Conservation (phyloP, 2,797 vertebrate genomes). For the Denticeps clupeoides region DNA sequence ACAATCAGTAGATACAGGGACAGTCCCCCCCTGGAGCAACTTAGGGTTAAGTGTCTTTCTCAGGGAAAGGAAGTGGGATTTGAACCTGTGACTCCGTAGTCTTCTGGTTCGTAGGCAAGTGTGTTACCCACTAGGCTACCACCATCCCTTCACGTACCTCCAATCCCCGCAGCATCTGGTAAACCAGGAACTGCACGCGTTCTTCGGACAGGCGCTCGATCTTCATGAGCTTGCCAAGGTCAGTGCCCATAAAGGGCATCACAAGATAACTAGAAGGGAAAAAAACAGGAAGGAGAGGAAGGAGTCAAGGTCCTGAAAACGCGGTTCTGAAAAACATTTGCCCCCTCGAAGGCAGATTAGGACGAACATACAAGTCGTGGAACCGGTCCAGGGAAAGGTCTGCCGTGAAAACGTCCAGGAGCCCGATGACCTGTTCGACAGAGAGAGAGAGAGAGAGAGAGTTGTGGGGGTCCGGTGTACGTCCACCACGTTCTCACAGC, state of each 20-base stretch:
- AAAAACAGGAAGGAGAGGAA: background rate
- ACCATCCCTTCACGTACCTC: conserved; percentile 62
- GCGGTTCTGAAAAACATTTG: too few relatives aligned
- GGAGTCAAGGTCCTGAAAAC: background rate
- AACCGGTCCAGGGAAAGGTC: conserved; percentile 81
- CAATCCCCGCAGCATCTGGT: conserved; percentile 87
- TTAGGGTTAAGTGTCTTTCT: too few relatives aligned
- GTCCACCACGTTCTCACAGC: too few relatives aligned
- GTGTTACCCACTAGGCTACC: background rate
- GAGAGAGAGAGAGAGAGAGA: background rate
- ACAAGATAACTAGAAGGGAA: conserved; percentile 72
- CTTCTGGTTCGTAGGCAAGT: background rate
- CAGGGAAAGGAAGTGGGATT: too few relatives aligned
- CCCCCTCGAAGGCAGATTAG: background rate
- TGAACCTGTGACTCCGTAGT: too few relatives aligned
- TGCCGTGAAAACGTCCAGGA: conserved; percentile 91
- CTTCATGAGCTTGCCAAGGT: conserved; percentile 94
- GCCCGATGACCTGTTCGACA: conserved; percentile 80
- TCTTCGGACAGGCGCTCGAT: conserved; percentile 82
- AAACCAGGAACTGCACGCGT: conserved; percentile 85
- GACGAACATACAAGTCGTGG: conserved; percentile 80
- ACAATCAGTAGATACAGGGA: too few relatives aligned
- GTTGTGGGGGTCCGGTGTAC: too few relatives aligned
- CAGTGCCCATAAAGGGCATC: conserved; percentile 96
- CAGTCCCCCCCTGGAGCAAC: too few relatives aligned